These are phyloP conservation scores for Oceanodroma leucorhoa DNA, from an alignment of 2,797 vertebrate species.

Conservation along the genomic window DNA sequence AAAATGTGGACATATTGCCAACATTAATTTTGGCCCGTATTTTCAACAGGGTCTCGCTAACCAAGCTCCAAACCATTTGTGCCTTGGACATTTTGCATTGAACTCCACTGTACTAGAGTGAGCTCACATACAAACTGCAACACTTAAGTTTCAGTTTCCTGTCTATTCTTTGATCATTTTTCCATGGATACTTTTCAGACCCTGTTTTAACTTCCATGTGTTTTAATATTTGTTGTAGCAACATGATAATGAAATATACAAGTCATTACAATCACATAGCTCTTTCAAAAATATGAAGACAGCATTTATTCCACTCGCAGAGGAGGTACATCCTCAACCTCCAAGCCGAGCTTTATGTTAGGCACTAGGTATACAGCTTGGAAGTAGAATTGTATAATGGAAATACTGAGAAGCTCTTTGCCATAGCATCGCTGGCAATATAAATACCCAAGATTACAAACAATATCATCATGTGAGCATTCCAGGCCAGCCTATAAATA, in stretches of 20 bases:
- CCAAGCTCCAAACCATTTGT: neutral
- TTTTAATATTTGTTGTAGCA: slow-evolving; percentile 43
- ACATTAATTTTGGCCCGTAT: neutral
- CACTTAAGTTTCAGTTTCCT: neutral
- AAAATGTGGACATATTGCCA: neutral
- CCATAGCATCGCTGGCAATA: slow-evolving; percentile 11
- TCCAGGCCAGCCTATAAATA: slow-evolving; percentile 53
- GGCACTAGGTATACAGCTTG: neutral
- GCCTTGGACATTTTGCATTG: neutral
- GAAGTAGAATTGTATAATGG: neutral
- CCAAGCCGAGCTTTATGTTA: neutral
- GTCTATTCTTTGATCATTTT: neutral
- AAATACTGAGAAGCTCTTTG: slow-evolving; percentile 49
- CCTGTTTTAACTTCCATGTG: neutral
- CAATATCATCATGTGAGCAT: slow-evolving; percentile 32
- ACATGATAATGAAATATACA: neutral
- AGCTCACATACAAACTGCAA: neutral
- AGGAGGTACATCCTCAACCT: neutral
- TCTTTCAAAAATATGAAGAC: neutral
- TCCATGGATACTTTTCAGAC: neutral
- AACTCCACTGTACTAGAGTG: neutral
- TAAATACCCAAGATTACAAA: slow-evolving; percentile 59
- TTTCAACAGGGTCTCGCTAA: neutral
- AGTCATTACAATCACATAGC: neutral
- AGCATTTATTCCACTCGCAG: neutral